Evolutionary conservation across 2,888 invertebrate genomes (phyloP), one percentile per base, ranked within the genome.

Genomic region (Syrphus vitripennis): DNA sequence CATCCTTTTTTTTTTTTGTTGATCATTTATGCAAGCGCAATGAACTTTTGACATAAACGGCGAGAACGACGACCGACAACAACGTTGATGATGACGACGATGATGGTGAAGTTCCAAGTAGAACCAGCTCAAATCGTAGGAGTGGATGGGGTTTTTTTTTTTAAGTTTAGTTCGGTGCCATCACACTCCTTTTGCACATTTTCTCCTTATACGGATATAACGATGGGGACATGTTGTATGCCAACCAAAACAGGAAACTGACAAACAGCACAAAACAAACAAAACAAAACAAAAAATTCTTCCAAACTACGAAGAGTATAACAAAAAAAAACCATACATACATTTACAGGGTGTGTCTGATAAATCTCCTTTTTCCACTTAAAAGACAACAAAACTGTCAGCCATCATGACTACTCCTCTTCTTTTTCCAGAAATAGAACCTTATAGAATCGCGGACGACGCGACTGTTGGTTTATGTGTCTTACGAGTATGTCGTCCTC

Each of bases 41-140:
- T 78, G 83, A 83, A 83, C 83, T 77, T 83, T 77, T 67, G 40
- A 71, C 63, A 76, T 82, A 70, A 71, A 71, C 82, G 71, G 59
- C 21, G 14, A 57, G 59, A 59, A 69, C 50, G 12, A 34, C 21
- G 65, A 63, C 45, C 65, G 45, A 42, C 40, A 40, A 26, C 61
- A 5, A 26, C 29, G 16, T 12, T 14, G 31, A 34, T 19, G 31
- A 34, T 14, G 34, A 45, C 16, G 45, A 19, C 16, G 45, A 57
- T 57, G 29, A 16, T 19, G 12, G 16, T 57, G 14, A 59, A 6
- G 37, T 59, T 59, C 37, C 37, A 40, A 42, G 24, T 10, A 42
- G 21, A 63, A 26, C 63, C 40, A 3, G 53, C 12, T 55, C 21
- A 21, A 65, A 34, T 76, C 81, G 81, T 82, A 71, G 76, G 81